Base-by-base conservation (phyloP, 2,888 invertebrate species). In the Campopleginae sp. region DNA sequence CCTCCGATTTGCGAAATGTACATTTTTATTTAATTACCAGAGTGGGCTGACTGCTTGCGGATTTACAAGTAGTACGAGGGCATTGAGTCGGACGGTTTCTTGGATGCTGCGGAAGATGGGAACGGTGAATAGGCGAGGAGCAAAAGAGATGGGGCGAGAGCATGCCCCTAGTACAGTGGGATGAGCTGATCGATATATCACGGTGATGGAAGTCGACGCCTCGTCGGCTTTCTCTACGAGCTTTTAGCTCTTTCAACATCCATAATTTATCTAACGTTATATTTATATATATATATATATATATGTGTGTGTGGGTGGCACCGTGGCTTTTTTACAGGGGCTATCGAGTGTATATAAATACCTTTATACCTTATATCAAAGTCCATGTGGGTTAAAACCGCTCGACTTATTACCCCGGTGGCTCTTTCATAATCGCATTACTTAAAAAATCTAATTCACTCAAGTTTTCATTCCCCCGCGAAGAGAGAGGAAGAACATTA, bases 121-220 rank as follows among this genome's bases (percentile, higher is more conserved):
- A 48, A 46, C 23, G 27, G 68, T 44, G 31, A 10, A 27, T 44
- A 23, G 71, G 42, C 44, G 51, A 14, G 27, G 51, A 71, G 61
- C n/a, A 66, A 46, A 46, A 65, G 38, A 51, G 66, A 33, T 19
- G 31, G 51, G 33, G 65, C 23, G 48, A 61, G 44, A 8, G 51
- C 42, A 68, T 51, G 23, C 48, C 33, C 48, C 33, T 48, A 33
- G 33, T 33, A 33, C 33, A 68, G 74, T 61, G 54, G 48, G 71
- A 65, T 33, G 38, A 68, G 66, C 76, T 76, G 82, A 85, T 85
- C 85, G 76, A 85, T 85, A 85, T 82, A 82, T 85, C 82, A 78
- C 75, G 66, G 79, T 82, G 85, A 85, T 85, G 85, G 82, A 79
- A 85, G 85, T 66, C 79, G 85, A 82, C 76, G 79, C 82, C 82